Conservation (phyloP, 2,888 invertebrate species). For the Lysandra bellargus region DNA sequence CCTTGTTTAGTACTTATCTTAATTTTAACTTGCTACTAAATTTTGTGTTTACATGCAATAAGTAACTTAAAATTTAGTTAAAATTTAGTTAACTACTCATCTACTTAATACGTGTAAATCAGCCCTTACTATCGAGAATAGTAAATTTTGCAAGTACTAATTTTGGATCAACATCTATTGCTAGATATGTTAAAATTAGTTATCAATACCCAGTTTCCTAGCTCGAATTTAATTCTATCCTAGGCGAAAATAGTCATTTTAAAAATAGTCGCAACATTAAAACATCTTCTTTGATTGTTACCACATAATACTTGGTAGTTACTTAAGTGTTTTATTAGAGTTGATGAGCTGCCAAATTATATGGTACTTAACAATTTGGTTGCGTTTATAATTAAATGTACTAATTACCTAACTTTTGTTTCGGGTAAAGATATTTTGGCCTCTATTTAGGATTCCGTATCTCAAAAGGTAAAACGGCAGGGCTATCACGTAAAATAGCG, state of each 20-base stretch:
- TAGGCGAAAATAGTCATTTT: neutral
- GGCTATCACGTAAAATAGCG: too few species aligned
- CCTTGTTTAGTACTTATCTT: too few species aligned
- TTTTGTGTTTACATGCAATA: too few species aligned
- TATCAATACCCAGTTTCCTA: neutral
- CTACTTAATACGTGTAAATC: too few species aligned
- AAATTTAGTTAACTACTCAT: too few species aligned
- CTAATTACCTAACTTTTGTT: conserved; percentile 1
- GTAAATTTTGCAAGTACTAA: too few species aligned
- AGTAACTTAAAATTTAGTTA: too few species aligned
- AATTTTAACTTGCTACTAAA: too few species aligned
- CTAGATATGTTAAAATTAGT: neutral
- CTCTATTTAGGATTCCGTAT: too few species aligned
- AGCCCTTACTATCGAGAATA: too few species aligned
- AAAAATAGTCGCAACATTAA: neutral
- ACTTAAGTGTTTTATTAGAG: neutral
- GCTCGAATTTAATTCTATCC: neutral
- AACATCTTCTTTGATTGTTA: conserved; percentile 14
- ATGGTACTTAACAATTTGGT: conserved; percentile 22
- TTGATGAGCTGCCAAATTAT: conserved; percentile 25
- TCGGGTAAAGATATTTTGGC: neutral
- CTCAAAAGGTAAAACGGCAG: too few species aligned
- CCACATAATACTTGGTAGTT: conserved; percentile 1
- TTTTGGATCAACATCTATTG: neutral
- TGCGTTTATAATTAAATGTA: conserved; percentile 15